phyloP scores from a whole-genome alignment of 2,888 invertebrate genomes.

The Melieria omissa region DNA sequence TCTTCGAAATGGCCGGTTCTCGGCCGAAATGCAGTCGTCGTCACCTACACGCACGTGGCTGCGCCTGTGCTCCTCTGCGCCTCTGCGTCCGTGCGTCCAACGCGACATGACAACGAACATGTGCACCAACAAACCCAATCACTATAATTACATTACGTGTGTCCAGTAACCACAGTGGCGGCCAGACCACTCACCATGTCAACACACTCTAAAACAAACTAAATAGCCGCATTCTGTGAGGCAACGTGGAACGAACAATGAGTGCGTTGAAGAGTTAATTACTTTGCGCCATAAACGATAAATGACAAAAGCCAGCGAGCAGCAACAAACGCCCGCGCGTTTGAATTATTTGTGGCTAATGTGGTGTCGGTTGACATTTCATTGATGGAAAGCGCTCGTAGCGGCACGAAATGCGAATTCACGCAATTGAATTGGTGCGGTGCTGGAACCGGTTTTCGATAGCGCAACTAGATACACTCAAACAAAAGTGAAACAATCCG shows the following conservation, averaged over 20 bases:
- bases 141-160: slow-evolving; percentile 23
- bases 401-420: no score
- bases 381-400: no score
- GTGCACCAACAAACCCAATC: not conserved
- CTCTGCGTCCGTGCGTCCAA: not conserved
- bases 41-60: slow-evolving; percentile 38
- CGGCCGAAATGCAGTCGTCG: slow-evolving; percentile 47
- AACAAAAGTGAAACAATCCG: slow-evolving; percentile 5
- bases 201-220: not conserved
- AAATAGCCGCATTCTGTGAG: slow-evolving; percentile 27
- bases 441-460: no score
- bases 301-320: not conserved
- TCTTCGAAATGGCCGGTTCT: not conserved
- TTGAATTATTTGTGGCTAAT: no score
- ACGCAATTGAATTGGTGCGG: no score
- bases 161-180: slow-evolving; percentile 4
- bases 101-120: slow-evolving; percentile 6
- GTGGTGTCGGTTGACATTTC: no score
- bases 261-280: slow-evolving; percentile 29
- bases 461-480: not conserved
- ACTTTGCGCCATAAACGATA: slow-evolving; percentile 17
- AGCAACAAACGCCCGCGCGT: no score
- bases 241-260: not conserved
- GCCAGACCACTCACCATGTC: not conserved
- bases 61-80: no score